Evolutionary conservation across 2,888 invertebrate genomes (phyloP), one percentile per base, ranked within the genome.

Genomic region (Drosophila siamana): DNA sequence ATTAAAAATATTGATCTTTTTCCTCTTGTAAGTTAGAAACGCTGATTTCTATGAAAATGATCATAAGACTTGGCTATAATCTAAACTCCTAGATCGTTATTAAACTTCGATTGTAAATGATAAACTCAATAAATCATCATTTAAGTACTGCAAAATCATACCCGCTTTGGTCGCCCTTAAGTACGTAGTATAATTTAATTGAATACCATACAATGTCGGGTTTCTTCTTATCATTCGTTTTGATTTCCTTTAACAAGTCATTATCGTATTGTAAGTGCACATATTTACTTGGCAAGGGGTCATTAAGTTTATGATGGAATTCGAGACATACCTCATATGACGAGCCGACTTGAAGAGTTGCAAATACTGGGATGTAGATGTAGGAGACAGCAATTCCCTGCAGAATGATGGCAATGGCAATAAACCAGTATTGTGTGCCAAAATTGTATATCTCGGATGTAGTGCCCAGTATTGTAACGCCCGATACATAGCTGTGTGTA

Each of bases 371-470:
- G 57, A 97, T 93, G 90, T 96, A 97, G 16, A 97, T 93, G 26
- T 93, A 93, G 4, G 95, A 94, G 7, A 97, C 95, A 36, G 94
- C 92, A 15, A 94, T 62, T 43, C 95, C 95, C 90, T 95, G 95
- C 7, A 95, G 91, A 50, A 95, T 92, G 67, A 97, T 95, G 1
- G 96, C 94, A 28, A 97, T 91, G 33, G 95, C 93, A 66, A 96
- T 95, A 79, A 96, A 92, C 95, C 95, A 95, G 91, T 97, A 97
- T 89, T 96, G 96, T 0, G 96, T 95, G 26, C 97, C 97, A 89
- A 95, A 97, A 92, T 96, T 95, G 92, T 97, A 97, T 90, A 97
- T 95, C 93, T 97, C 97, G 0, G 97, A 95, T 6, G 97, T 97
- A 4, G 96, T 97, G 28, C 97, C 97, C 77, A 97, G 93, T 75